Evolutionary conservation across 2,888 invertebrate genomes (phyloP), one percentile per base, ranked within the genome.

Genomic region (Entomobrya proxima): DNA sequence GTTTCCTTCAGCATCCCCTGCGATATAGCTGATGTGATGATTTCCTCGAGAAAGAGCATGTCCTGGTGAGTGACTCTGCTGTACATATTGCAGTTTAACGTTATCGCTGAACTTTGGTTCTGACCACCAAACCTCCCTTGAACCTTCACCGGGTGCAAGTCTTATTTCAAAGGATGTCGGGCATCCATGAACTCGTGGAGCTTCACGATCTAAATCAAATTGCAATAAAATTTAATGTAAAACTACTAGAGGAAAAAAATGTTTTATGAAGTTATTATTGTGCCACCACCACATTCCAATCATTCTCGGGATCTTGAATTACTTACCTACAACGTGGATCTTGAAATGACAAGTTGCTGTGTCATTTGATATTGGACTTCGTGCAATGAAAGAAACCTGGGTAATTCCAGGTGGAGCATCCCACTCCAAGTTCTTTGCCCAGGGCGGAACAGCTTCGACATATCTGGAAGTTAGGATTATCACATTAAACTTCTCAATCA

Each of bases 41-140:
- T 93, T 91, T 6, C 95, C 95, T 27, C 92, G 91, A 9, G 93
- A 92, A 90, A 95, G 93, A 85, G 92, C 91, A 84, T 94, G 93
- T 69, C 95, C 95, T n/a, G 95, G 94, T 0, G 88, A 87, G 86
- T 90, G 90, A 87, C 89, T 90, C 77, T 89, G 90, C 61, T 93
- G 94, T 61, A 94, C 92, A 80, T 92, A 92, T 80, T 93, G 92
- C 30, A 94, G 91, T 75, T 92, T 93, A 50, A 93, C 93, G 90
- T 94, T 94, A 91, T 94, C 94, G 32, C 92, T 92, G 90, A 95
- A 95, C 55, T 92, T 91, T 0, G 95, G 95, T 89, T 95, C 95
- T 55, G 93, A 93, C 95, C 95, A 95, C 88, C 93, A 92, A 61
- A 95, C 93, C 55, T 93, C 92, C 32, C 94, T 93, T 77, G 93